Evolutionary conservation across 1,140 invertebrate species (phyloP).

Genomic region (Formica exsecta): DNA sequence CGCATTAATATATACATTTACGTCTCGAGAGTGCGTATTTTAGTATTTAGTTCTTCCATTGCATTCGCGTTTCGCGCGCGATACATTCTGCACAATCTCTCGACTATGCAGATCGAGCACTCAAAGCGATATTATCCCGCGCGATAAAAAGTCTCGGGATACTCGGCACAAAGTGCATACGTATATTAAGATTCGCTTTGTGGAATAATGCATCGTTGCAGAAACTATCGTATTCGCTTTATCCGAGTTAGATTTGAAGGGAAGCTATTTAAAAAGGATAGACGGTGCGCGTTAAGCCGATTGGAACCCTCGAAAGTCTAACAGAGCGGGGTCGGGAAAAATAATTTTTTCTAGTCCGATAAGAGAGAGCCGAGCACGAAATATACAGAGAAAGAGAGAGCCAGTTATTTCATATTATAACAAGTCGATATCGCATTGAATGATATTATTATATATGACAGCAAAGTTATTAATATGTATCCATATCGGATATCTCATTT

Average conservation of each 20-base stretch:
- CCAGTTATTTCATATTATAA: not conserved
- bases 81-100: not conserved
- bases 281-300: conserved; percentile 43
- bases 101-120: conserved; percentile 9
- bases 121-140: conserved; percentile 42
- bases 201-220: conserved; percentile 49
- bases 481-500: not conserved
- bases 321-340: conserved; percentile 16
- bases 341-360: conserved; percentile 6
- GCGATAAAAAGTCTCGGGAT: conserved; percentile 36
- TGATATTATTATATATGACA: not conserved
- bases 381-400: not conserved
- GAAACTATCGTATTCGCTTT: conserved; percentile 61
- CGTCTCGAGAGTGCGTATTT: not conserved
- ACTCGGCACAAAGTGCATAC: conserved; percentile 36
- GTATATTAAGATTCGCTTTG: conserved; percentile 58
- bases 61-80: not conserved
- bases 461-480: not conserved
- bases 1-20: not conserved
- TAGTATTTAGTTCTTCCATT: not conserved
- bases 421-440: not conserved
- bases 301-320: conserved; percentile 13
- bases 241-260: conserved; percentile 48
- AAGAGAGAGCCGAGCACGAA: not conserved
- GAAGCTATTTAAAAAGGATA: conserved; percentile 39